These are phyloP conservation scores for Drosophila saltans DNA, from an alignment of 1,140 invertebrate species.

Conservation along the genomic window DNA sequence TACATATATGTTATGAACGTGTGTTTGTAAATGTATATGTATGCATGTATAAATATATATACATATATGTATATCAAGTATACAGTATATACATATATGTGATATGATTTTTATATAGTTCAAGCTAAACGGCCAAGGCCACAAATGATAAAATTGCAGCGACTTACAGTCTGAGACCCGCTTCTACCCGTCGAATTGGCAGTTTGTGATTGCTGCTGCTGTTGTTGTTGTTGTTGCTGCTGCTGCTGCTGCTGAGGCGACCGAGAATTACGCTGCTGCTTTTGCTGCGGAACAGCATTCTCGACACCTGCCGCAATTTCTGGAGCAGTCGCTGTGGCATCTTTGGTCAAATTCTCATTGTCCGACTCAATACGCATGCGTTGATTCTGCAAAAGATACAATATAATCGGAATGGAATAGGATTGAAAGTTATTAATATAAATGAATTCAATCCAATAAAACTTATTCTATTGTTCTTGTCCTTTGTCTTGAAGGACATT, in stretches of 20 bases:
- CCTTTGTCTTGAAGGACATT: too few relatives aligned
- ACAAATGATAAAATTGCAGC: slow-evolving; percentile 62
- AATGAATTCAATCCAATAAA: too few relatives aligned
- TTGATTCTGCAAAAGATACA: slow-evolving; percentile 72
- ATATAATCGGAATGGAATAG: too few relatives aligned
- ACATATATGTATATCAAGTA: background rate
- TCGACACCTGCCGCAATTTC: slow-evolving; percentile 35
- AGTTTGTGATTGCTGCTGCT: slow-evolving; percentile 45
- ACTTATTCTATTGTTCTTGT: too few relatives aligned
- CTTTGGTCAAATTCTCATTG: slow-evolving; percentile 62
- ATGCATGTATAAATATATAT: slow-evolving; percentile 22
- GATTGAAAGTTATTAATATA: too few relatives aligned
- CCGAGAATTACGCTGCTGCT: slow-evolving; percentile 43
- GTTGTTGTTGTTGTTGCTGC: slow-evolving; percentile 42
- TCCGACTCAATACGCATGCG: slow-evolving; percentile 80
- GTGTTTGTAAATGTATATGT: slow-evolving; percentile 31
- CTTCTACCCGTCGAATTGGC: slow-evolving; percentile 45
- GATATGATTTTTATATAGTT: slow-evolving; percentile 36
- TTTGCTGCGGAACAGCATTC: slow-evolving; percentile 30
- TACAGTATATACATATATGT: slow-evolving; percentile 22
- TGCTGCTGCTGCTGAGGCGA: slow-evolving; percentile 51
- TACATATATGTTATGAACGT: slow-evolving; percentile 18
- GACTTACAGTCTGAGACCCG: slow-evolving; percentile 75
- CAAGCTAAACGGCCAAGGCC: slow-evolving; percentile 32
- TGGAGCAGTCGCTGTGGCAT: slow-evolving; percentile 44